These are phyloP conservation scores for Anolis carolinensis DNA, from an alignment of 2,113 vertebrate genomes.

Conservation along the genomic window DNA sequence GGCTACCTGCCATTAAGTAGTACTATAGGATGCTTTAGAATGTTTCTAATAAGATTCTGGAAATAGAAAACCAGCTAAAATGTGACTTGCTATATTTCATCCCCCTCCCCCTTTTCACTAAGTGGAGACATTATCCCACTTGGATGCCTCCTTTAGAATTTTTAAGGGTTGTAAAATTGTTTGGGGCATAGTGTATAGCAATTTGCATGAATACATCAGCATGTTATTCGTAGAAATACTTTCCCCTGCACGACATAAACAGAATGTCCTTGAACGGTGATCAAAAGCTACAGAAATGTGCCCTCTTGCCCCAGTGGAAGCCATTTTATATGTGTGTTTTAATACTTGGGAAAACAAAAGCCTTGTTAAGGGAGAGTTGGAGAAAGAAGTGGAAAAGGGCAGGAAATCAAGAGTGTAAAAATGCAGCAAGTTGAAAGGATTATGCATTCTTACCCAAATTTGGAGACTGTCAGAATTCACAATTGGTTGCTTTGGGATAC, in stretches of 20 bases:
- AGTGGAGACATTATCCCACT: neutral
- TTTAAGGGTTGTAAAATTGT: neutral
- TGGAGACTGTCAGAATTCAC: neutral
- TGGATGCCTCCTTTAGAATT: neutral
- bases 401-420: neutral
- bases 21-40: neutral
- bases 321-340: neutral
- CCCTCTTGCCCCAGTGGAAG: neutral
- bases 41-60: neutral
- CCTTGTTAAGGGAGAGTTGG: neutral
- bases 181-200: fast-evolving
- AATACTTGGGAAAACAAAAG: neutral
- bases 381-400: neutral
- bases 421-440: neutral
- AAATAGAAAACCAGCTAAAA: neutral
- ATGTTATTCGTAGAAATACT: neutral
- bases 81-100: neutral
- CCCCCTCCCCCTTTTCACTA: neutral
- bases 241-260: neutral
- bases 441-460: neutral
- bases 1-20: slow-evolving; percentile 3
- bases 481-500: neutral
- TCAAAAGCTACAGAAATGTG: neutral
- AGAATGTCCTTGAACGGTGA: neutral
- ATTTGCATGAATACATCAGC: slow-evolving; percentile 8